Conservation (phyloP, 2,113 vertebrate genomes). For the Pantherophis guttatus region DNA sequence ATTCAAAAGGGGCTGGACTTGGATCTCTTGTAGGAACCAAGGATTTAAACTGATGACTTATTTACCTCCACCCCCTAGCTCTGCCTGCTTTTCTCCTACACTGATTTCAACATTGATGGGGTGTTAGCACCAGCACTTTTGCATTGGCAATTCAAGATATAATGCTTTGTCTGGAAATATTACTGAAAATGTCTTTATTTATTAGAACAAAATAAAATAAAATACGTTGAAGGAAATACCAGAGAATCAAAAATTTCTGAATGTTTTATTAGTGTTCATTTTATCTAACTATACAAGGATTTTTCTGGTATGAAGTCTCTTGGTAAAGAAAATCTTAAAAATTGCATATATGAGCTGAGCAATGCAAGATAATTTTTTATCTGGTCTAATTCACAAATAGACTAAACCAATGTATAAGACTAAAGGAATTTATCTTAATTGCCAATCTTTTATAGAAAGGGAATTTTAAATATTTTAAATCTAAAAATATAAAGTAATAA, state of each 20-base stretch:
- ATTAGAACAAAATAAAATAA: slow-evolving; percentile 5
- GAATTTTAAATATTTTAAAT: not conserved
- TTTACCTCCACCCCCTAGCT: not conserved
- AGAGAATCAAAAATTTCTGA: slow-evolving; percentile 5
- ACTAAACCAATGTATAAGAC: slow-evolving; percentile 24
- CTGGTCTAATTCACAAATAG: slow-evolving; percentile 28
- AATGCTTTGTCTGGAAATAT: not conserved
- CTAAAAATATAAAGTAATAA: not conserved
- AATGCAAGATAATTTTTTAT: not conserved
- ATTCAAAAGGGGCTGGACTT: not conserved
- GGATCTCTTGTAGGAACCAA: not conserved
- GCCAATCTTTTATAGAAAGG: not conserved
- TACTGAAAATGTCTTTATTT: not conserved
- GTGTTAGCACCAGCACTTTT: not conserved
- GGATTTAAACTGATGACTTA: not conserved
- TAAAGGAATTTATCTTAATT: slow-evolving; percentile 23
- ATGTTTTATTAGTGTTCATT: not conserved
- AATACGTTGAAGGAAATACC: not conserved
- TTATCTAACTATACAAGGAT: slow-evolving; percentile 4
- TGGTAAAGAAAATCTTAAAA: slow-evolving; percentile 24
- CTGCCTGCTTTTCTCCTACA: not conserved
- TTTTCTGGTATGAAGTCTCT: slow-evolving; percentile 5
- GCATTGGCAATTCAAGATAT: not conserved
- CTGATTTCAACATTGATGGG: not conserved
- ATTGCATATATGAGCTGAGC: slow-evolving; percentile 34